These are phyloP conservation scores for Heterotilapia buettikoferi DNA, from an alignment of 2,113 vertebrate species.

Conservation along the genomic window DNA sequence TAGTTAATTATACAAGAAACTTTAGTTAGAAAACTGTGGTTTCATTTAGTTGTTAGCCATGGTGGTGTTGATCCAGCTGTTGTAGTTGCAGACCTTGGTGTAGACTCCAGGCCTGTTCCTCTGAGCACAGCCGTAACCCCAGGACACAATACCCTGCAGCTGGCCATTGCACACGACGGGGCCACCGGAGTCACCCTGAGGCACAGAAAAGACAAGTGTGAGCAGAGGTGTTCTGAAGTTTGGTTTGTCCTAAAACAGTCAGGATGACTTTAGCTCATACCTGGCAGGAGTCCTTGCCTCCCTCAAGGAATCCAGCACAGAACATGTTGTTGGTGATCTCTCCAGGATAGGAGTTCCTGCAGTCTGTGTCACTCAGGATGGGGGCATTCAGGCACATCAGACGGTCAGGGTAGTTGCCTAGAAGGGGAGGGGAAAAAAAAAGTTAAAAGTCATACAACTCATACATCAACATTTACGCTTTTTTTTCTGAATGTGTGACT, in stretches of 20 bases:
- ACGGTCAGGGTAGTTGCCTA: constrained; percentile 72
- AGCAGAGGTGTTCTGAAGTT: neutral
- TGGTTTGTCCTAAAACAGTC: neutral
- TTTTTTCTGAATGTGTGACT: neutral
- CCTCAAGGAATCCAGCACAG: constrained; percentile 82
- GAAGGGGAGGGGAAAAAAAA: neutral
- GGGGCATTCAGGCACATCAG: constrained; percentile 82
- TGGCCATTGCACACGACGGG: constrained; percentile 73
- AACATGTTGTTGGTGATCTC: constrained; percentile 84
- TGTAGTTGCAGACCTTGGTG: constrained; percentile 78
- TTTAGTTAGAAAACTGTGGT: neutral
- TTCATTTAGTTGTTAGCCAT: constrained; percentile 50
- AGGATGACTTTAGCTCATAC: constrained; percentile 47
- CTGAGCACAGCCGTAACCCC: constrained; percentile 80
- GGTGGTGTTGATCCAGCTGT: constrained; percentile 70
- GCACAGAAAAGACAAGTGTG: neutral
- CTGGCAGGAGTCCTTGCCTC: constrained; percentile 93
- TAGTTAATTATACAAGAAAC: neutral
- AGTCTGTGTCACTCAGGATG: constrained; percentile 69
- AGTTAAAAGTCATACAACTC: neutral
- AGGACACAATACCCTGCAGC: constrained; percentile 84
- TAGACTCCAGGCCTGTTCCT: constrained; percentile 78
- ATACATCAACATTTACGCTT: neutral
- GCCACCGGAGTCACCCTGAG: constrained; percentile 81
- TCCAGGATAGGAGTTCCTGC: constrained; percentile 74